Evolutionary conservation across 2,113 vertebrate species (phyloP).

Genomic region (Actinemys pallida): DNA sequence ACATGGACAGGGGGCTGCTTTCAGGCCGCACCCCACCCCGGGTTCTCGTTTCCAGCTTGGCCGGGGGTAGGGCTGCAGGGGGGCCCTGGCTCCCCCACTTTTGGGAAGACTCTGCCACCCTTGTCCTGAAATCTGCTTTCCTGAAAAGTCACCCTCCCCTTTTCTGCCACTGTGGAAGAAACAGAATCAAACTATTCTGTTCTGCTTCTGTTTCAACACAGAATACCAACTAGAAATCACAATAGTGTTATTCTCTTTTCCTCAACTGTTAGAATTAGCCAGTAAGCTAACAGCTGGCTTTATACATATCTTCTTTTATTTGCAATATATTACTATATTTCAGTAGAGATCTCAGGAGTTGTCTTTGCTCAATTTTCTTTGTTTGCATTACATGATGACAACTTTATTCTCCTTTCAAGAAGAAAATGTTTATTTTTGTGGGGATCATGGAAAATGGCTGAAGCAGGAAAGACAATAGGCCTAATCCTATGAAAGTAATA

Average conservation of each 20-base stretch:
- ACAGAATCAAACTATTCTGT: neutral
- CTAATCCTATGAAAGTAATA: neutral
- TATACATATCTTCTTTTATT: neutral
- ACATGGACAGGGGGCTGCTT: no score
- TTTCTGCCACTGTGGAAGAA: neutral
- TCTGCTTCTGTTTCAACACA: neutral
- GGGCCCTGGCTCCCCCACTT: no score
- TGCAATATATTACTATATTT: neutral
- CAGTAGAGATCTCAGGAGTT: neutral
- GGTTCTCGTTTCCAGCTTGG: no score
- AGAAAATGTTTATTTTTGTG: conserved; percentile 8
- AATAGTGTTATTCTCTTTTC: conserved; percentile 36
- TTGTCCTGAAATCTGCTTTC: neutral
- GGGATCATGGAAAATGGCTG: conserved; percentile 48
- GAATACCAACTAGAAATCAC: conserved; percentile 61
- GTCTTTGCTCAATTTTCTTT: conserved; percentile 10
- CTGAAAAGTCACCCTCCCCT: conserved; percentile 16
- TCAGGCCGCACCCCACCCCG: no score
- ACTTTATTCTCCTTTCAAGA: conserved; percentile 10
- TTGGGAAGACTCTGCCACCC: no score
- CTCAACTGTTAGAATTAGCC: conserved; percentile 20
- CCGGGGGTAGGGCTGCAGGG: no score
- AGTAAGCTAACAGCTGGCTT: conserved; percentile 12
- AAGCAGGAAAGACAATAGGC: conserved; percentile 22
- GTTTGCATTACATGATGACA: neutral